phyloP scores from a whole-genome alignment of 2,113 vertebrate species.

The Agelaius phoeniceus region DNA sequence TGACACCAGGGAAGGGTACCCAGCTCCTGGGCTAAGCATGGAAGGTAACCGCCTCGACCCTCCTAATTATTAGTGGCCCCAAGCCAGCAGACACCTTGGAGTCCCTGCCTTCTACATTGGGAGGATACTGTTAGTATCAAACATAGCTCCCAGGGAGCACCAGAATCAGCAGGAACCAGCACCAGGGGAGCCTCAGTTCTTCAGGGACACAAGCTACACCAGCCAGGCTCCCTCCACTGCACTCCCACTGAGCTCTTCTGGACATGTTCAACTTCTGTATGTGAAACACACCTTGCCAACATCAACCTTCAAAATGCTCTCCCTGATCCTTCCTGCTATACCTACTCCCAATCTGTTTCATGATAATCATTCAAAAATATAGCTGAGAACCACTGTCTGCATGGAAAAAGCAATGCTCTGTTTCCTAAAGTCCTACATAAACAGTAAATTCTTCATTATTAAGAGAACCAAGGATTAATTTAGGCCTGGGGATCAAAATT shows the following conservation, averaged over 20 bases:
- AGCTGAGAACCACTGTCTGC: neutral
- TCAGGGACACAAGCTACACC: neutral
- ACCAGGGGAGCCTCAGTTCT: neutral
- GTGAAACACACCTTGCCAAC: neutral
- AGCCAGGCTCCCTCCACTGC: neutral
- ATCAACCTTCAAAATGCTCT: neutral
- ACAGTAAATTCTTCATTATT: neutral
- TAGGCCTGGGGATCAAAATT: neutral
- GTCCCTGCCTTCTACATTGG: neutral
- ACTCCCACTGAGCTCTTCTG: neutral
- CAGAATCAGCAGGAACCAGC: neutral
- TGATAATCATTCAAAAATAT: neutral
- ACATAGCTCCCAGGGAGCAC: neutral
- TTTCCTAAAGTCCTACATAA: neutral
- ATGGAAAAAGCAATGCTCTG: neutral
- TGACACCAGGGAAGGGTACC: neutral
- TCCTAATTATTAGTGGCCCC: neutral
- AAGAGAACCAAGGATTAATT: neutral
- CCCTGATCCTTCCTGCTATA: neutral
- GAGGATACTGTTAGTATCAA: neutral
- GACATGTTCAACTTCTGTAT: neutral
- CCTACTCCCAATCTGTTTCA: neutral
- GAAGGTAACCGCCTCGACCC: neutral
- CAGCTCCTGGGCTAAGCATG: rapidly evolving
- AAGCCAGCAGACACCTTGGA: neutral